These are phyloP conservation scores for Drosophila grimshawi DNA, from an alignment of 1,140 invertebrate species.

Conservation along the genomic window DNA sequence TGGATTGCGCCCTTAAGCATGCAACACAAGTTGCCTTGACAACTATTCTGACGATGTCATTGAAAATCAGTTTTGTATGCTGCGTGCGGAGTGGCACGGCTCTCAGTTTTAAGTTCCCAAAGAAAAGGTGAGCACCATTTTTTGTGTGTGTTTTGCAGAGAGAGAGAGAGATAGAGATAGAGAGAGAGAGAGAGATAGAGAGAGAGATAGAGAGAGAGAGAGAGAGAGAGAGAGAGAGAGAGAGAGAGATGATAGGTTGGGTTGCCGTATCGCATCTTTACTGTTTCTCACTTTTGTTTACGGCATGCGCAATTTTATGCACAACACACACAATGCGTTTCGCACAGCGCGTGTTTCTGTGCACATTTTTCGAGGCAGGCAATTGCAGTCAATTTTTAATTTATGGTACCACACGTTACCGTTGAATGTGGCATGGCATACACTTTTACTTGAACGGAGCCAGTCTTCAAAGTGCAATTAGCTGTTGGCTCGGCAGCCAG, in stretches of 20 bases:
- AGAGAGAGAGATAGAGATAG: neutral
- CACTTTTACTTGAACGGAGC: neutral
- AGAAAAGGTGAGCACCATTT: constrained; percentile 6
- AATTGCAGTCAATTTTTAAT: constrained; percentile 66
- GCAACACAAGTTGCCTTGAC: constrained; percentile 49
- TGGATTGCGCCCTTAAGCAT: constrained; percentile 37
- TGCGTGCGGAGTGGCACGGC: constrained; percentile 11
- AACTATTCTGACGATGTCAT: constrained; percentile 53
- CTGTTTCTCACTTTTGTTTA: constrained; percentile 21
- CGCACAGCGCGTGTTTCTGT: constrained; percentile 11
- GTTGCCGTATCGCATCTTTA: constrained; percentile 3
- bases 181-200: neutral
- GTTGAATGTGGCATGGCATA: neutral
- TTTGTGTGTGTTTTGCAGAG: neutral
- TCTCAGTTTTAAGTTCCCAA: neutral
- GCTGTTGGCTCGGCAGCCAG: constrained; percentile 4
- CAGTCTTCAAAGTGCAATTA: constrained; percentile 39
- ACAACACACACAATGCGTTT: neutral
- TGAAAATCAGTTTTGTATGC: constrained; percentile 51
- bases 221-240: neutral
- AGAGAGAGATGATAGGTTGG: neutral
- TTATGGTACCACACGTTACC: constrained; percentile 38
- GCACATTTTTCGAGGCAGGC: neutral
- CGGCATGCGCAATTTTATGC: constrained; percentile 5
- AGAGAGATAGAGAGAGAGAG: neutral